Conservation (phyloP, 2,888 invertebrate genomes). For the Habroteleia sp. region DNA sequence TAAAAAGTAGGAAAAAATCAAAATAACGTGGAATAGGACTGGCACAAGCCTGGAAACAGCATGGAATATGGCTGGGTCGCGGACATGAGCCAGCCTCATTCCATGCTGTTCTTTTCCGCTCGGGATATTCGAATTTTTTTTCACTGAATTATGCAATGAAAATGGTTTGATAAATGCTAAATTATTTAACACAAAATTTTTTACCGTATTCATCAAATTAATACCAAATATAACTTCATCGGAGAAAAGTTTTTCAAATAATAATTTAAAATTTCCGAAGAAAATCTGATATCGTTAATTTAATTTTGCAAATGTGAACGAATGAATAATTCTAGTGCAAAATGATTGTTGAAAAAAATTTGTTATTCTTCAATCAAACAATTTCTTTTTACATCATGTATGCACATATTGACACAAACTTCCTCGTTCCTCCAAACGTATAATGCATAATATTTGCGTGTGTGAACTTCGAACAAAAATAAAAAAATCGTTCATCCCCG, state of each 20-base stretch:
- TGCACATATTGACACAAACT: conserved; percentile 43
- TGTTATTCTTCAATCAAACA: conserved; percentile 39
- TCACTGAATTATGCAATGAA: no score
- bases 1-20: no score
- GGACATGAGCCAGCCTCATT: no score
- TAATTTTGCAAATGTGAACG: conserved; percentile 12
- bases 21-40: no score
- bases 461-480: conserved; percentile 40
- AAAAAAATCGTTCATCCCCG: conserved; percentile 39
- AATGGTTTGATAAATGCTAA: conserved; percentile 17
- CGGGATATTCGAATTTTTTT: no score
- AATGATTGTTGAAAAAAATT: conserved; percentile 16
- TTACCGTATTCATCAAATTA: conserved; percentile 2
- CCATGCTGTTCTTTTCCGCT: no score
- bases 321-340: conserved; percentile 3
- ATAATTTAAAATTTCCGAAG: neutral
- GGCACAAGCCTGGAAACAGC: no score
- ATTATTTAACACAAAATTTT: conserved; percentile 7
- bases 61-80: no score
- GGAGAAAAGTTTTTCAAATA: conserved; percentile 1
- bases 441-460: conserved; percentile 55
- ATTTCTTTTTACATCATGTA: conserved; percentile 31
- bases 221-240: neutral
- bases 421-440: conserved; percentile 39
- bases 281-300: conserved; percentile 1